phyloP scores from a whole-genome alignment of 2,888 invertebrate species.

The Rhagophthalmus giganteus region DNA sequence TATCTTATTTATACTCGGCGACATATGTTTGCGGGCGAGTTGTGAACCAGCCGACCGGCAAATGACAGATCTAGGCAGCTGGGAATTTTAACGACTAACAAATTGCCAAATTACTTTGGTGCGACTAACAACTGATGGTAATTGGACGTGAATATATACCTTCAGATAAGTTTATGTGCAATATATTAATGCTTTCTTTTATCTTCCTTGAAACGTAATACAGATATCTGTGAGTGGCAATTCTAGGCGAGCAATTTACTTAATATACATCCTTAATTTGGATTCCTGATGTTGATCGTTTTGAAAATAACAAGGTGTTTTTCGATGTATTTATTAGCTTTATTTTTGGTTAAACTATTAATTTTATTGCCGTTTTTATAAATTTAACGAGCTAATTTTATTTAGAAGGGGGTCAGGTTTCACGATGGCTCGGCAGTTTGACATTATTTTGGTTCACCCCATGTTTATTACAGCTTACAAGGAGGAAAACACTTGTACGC shows the following conservation, averaged over 20 bases:
- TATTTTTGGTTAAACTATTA: too few relatives aligned
- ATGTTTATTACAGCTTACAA: too few relatives aligned
- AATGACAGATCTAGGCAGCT: constrained; percentile 57
- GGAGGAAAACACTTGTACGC: too few relatives aligned
- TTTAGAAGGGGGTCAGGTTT: too few relatives aligned
- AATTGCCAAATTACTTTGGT: constrained; percentile 58
- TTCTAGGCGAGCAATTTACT: background rate
- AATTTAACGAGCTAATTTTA: too few relatives aligned
- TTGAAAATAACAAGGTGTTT: too few relatives aligned
- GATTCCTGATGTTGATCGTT: too few relatives aligned
- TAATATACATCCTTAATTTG: too few relatives aligned
- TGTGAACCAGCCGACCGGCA: constrained; percentile 56
- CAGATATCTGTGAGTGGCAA: background rate
- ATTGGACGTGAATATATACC: constrained; percentile 57
- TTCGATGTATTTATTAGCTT: too few relatives aligned
- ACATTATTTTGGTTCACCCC: too few relatives aligned
- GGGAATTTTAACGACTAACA: constrained; percentile 60
- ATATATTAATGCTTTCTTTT: constrained; percentile 28
- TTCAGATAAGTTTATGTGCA: constrained; percentile 29
- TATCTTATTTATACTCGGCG: constrained; percentile 43
- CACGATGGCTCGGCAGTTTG: too few relatives aligned
- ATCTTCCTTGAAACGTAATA: constrained; percentile 6
- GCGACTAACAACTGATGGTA: constrained; percentile 53
- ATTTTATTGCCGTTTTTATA: too few relatives aligned
- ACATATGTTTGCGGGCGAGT: constrained; percentile 56